Conservation (phyloP, 2,888 invertebrate genomes). For the Chelonus formosanus region DNA sequence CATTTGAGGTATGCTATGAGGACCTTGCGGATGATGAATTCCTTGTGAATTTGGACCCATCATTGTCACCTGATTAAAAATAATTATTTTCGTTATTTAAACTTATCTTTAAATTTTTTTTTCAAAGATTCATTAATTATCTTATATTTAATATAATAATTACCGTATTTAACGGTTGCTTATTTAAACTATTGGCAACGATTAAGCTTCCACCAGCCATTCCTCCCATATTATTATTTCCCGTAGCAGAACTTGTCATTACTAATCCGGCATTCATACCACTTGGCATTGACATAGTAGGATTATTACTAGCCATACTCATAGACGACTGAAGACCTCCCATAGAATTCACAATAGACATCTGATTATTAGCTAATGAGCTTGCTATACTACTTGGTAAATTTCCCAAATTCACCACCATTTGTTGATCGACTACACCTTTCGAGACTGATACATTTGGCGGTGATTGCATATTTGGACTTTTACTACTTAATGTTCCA, state of each 20-base stretch:
- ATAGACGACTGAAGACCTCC: slow-evolving; percentile 69
- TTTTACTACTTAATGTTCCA: slow-evolving; percentile 82
- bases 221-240: slow-evolving; percentile 66
- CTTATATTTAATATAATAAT: no score
- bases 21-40: slow-evolving; percentile 59
- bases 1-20: slow-evolving; percentile 66
- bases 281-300: slow-evolving; percentile 62
- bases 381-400: slow-evolving; percentile 69
- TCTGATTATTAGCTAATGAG: slow-evolving; percentile 63
- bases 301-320: slow-evolving; percentile 69
- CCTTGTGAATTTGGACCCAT: slow-evolving; percentile 68
- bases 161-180: slow-evolving; percentile 70
- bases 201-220: slow-evolving; percentile 80
- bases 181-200: slow-evolving; percentile 78
- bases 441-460: slow-evolving; percentile 82
- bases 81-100: no score
- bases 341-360: slow-evolving; percentile 65
- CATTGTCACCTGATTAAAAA: slow-evolving; percentile 64
- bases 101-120: background rate
- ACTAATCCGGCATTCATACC: slow-evolving; percentile 74
- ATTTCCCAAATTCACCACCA: slow-evolving; percentile 70
- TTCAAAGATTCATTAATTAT: slow-evolving; percentile 2
- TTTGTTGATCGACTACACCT: slow-evolving; percentile 70
- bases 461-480: slow-evolving; percentile 85
- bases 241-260: slow-evolving; percentile 79